These are phyloP conservation scores for Dendroctonus valens DNA, from an alignment of 1,140 invertebrate species.

Conservation along the genomic window DNA sequence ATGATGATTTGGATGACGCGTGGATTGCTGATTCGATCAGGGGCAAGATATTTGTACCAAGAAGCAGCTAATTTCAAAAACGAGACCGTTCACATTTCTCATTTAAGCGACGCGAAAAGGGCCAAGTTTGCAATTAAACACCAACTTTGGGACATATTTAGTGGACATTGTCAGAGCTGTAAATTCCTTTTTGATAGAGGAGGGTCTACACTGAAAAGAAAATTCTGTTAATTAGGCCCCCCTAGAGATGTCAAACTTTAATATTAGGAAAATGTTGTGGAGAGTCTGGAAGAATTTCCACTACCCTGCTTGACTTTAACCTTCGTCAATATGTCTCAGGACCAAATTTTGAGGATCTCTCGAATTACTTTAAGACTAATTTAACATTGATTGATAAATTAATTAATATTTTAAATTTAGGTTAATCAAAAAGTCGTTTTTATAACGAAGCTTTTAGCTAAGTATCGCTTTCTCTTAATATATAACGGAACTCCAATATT, in stretches of 20 bases:
- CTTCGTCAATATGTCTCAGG: conserved; percentile 28
- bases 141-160: conserved; percentile 31
- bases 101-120: conserved; percentile 22
- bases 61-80: conserved; percentile 30
- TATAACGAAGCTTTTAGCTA: neutral
- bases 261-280: conserved; percentile 29
- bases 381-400: conserved; percentile 11
- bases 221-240: conserved; percentile 25
- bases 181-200: conserved; percentile 34
- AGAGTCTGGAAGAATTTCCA: conserved; percentile 26
- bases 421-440: neutral
- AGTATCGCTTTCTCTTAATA: too few relatives aligned
- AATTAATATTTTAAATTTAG: neutral
- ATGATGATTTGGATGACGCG: too few relatives aligned
- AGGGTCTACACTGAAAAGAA: conserved; percentile 31
- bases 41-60: conserved; percentile 12
- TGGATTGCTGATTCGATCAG: neutral
- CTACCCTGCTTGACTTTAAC: conserved; percentile 16
- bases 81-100: conserved; percentile 16
- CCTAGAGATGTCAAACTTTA: conserved; percentile 23
- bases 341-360: conserved; percentile 27
- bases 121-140: conserved; percentile 26
- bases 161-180: conserved; percentile 30
- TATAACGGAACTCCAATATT: neutral
- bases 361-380: conserved; percentile 22